A percentile compares a stretch with the other conserved stretches of the same genome.
phyloP scores from a whole-genome alignment of 2,888 invertebrate species.

The Cistogaster globosa region DNA sequence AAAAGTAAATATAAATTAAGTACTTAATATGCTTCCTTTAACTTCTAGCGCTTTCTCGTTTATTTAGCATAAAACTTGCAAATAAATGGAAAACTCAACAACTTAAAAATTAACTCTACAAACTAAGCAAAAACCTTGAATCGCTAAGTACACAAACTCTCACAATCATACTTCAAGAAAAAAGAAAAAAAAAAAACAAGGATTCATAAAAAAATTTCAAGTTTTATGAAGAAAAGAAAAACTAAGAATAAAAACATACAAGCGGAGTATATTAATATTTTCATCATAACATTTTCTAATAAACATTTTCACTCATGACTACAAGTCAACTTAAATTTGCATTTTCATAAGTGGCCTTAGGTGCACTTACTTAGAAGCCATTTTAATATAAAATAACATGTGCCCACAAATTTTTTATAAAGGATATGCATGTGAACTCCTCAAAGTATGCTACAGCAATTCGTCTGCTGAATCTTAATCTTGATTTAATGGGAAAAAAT shows the following conservation, averaged over 20 bases:
- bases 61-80: constrained; percentile 23
- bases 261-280: constrained; percentile 51
- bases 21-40: constrained; percentile 54
- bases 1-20: neutral
- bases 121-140: constrained; percentile 44
- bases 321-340: constrained; percentile 81
- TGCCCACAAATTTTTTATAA: neutral
- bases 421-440: neutral
- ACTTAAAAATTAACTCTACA: constrained; percentile 61
- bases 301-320: constrained; percentile 67
- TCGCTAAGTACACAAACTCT: constrained; percentile 6
- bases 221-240: constrained; percentile 50
- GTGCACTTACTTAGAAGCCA: constrained; percentile 80
- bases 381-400: constrained; percentile 63
- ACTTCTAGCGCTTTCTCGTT: constrained; percentile 38
- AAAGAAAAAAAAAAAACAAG: neutral
- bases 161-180: neutral
- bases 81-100: constrained; percentile 48
- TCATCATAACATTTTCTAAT: neutral
- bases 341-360: constrained; percentile 81
- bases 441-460: constrained; percentile 37
- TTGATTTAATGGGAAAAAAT: too few relatives aligned
- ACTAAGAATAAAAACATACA: constrained; percentile 5
- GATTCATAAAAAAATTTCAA: constrained; percentile 7
- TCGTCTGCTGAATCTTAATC: constrained; percentile 4